Percentiles rank a stretch among this genome's conserved stretches.
These are phyloP conservation scores for Ferrisia virgata DNA, from an alignment of 2,888 invertebrate genomes.

Conservation along the genomic window DNA sequence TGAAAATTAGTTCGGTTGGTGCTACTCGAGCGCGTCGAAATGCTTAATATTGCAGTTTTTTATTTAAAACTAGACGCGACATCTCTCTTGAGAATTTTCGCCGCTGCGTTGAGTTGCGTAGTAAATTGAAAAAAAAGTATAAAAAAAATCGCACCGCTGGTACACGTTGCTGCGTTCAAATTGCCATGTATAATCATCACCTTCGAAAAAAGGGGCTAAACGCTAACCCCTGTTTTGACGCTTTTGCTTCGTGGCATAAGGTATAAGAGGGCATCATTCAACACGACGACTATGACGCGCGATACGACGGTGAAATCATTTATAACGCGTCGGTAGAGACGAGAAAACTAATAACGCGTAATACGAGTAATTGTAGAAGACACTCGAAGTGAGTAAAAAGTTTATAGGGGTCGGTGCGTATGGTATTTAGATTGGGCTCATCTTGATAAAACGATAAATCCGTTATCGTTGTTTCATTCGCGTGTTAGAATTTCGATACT, in stretches of 20 bases:
- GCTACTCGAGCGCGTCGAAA: slow-evolving; percentile 6
- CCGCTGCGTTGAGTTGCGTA: background rate
- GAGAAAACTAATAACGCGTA: slow-evolving; percentile 23
- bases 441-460: slow-evolving; percentile 25
- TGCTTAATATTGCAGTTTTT: slow-evolving; percentile 30
- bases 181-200: background rate
- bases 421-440: background rate
- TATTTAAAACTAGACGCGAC: slow-evolving; percentile 25
- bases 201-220: background rate
- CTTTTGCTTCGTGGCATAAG: background rate
- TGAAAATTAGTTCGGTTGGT: background rate
- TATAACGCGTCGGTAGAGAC: background rate
- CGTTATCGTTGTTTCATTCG: slow-evolving; percentile 17
- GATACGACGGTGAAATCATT: background rate
- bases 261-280: slow-evolving; percentile 6
- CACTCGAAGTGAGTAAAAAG: background rate
- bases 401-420: too few relatives aligned
- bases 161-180: background rate
- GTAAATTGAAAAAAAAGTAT: slow-evolving; percentile 21
- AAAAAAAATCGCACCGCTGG: background rate
- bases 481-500: background rate
- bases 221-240: background rate
- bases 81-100: slow-evolving; percentile 8
- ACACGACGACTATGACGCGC: too few relatives aligned
- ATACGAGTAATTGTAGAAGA: background rate